Evolutionary conservation across 2,113 vertebrate species (phyloP).

Genomic region (Engystomops pustulosus): DNA sequence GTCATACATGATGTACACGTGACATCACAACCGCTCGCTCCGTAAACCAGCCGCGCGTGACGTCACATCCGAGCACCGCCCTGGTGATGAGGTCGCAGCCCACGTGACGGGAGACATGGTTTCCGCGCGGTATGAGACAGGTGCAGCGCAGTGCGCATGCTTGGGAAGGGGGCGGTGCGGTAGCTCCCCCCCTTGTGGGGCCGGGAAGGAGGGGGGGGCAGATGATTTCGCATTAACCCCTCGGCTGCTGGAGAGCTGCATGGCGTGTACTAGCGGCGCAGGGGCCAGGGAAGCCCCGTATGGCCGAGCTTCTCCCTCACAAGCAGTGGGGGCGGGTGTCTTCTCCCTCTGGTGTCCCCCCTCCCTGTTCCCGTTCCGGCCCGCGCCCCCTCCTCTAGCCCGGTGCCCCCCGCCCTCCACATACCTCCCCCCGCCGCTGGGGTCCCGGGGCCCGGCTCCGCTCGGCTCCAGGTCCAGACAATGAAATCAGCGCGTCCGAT

Average conservation of each 20-base stretch:
- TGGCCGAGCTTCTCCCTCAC: too few species aligned
- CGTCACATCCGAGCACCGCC: too few species aligned
- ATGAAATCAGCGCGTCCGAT: constrained; percentile 98
- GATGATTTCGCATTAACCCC: constrained; percentile 32
- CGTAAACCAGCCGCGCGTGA: too few species aligned
- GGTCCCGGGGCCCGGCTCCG: constrained; percentile 73
- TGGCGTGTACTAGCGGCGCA: background rate
- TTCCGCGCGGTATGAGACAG: background rate
- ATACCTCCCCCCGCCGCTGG: constrained; percentile 8
- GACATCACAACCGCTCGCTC: too few species aligned
- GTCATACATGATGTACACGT: too few species aligned
- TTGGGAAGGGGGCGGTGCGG: background rate
- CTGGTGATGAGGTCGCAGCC: too few species aligned
- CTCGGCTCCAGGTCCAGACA: constrained; percentile 90
- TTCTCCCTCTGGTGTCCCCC: background rate
- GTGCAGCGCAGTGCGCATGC: constrained; percentile 41
- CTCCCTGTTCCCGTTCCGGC: background rate
- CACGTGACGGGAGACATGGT: background rate
- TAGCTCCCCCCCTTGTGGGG: background rate
- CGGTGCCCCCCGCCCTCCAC: too few species aligned
- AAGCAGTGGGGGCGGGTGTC: background rate
- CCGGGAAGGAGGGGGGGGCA: background rate
- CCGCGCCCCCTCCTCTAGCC: rapidly evolving
- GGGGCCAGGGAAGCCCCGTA: background rate
- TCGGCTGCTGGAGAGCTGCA: background rate